Conservation (phyloP, 2,888 invertebrate species). For the Mylabris sibirica region DNA sequence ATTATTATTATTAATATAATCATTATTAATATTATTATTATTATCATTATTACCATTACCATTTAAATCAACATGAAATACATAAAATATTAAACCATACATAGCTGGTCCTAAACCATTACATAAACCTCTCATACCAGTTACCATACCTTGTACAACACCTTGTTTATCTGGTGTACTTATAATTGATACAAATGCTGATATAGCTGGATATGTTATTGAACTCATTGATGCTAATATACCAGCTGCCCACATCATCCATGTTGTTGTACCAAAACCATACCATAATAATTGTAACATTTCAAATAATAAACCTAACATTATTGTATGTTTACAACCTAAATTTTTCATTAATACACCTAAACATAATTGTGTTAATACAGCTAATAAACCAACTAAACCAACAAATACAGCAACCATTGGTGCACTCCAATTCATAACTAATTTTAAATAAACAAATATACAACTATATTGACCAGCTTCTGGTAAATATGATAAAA, state of each 20-base stretch:
- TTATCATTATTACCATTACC: conserved; percentile 65
- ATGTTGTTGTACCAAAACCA: conserved; percentile 93
- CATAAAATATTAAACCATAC: conserved; percentile 97
- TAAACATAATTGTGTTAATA: conserved; percentile 90
- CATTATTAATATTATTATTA: not conserved
- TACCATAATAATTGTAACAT: conserved; percentile 97
- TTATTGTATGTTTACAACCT: conserved; percentile 96
- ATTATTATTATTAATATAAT: too few species aligned
- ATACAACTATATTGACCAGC: conserved; percentile 99
- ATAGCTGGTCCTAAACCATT: conserved; percentile 98
- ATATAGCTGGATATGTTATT: conserved; percentile 98
- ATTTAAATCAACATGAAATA: conserved; percentile 97
- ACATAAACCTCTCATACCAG: conserved; percentile 97
- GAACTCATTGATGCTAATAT: conserved; percentile 94
- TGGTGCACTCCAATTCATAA: conserved; percentile 94
- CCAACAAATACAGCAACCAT: conserved; percentile 98
- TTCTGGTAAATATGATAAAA: conserved; percentile 97
- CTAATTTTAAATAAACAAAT: conserved; percentile 96
- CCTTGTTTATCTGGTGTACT: conserved; percentile 98
- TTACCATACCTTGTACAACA: conserved; percentile 82
- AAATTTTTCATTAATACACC: conserved; percentile 74
- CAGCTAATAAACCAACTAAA: conserved; percentile 94
- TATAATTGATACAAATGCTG: conserved; percentile 97
- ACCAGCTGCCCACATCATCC: conserved; percentile 99
- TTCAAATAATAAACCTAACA: conserved; percentile 95